Base-by-base conservation (phyloP, 1,140 invertebrate genomes). In the Scylla paramamosain region DNA sequence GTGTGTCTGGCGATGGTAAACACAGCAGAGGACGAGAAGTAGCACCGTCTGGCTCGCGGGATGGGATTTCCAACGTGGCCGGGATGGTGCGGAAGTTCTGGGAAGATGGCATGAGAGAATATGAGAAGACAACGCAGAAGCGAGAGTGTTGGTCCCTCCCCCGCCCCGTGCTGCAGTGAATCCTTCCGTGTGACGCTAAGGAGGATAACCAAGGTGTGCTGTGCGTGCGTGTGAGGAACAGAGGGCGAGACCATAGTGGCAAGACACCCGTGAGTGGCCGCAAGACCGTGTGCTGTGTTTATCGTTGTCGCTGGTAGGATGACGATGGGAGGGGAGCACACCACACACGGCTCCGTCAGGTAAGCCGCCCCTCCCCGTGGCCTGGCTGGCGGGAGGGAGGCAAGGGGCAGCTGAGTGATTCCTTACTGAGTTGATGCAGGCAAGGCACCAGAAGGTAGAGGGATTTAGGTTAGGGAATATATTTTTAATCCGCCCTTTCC, bases 281-380 rank as follows among this genome's bases (percentile, higher is more conserved):
- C 67, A 77, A 77, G 67, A 77, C 67, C 67, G 67, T 77, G 67
- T n/a, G 67, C 67, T 77, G 67, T 77, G 67, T 77, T 77, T 77
- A 77, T 77, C 67, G 67, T 25, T 77, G 67, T 77, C 25, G 20
- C 6, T 77, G 67, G 20, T 12, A 77, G n/a, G 25, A n/a, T 20
- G 20, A n/a, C 67, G 67, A 77, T 77, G 67, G 67, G 67, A 77
- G 67, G 67, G 67, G 67, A 77, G 67, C 67, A 77, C 67, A 77
- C 67, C 67, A 77, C 67, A 77, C 67, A n/a, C 67, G n/a, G 20
- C 67, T n/a, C 67, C 6, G 67, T n/a, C 20, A 77, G 67, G 67
- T 77, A 77, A 77, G 67, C 67, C n/a, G 2, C 67, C n/a, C 67
- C 67, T 77, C 67, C 67, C 67, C 20, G 20, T 77, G 52, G 52